Percentiles rank a stretch among this genome's conserved stretches.
phyloP scores from a whole-genome alignment of 2,888 invertebrate genomes.

The Philhelius pedissequus region DNA sequence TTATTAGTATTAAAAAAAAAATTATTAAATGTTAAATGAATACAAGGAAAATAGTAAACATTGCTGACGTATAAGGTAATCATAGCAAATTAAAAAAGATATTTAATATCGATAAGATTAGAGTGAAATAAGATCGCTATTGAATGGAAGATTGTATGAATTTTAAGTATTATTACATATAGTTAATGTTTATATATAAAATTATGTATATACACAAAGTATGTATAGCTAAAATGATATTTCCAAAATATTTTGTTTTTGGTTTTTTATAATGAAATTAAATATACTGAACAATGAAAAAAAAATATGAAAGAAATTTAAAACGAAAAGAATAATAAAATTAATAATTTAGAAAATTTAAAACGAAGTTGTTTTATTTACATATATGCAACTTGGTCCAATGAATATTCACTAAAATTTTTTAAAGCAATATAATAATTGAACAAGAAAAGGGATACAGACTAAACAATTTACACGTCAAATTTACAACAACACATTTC shows the following conservation, averaged over 20 bases:
- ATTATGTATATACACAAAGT: constrained; percentile 8
- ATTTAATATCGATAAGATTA: constrained; percentile 56
- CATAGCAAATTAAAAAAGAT: constrained; percentile 27
- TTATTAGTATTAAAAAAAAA: not conserved
- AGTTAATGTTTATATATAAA: constrained; percentile 59
- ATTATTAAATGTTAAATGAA: constrained; percentile 7
- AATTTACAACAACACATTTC: no score
- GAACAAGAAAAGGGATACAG: no score
- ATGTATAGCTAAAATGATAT: constrained; percentile 51
- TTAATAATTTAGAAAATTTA: constrained; percentile 60
- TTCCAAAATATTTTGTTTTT: constrained; percentile 53
- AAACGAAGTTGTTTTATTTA: not conserved
- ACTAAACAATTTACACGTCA: no score
- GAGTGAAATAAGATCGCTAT: not conserved
- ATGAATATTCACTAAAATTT: no score
- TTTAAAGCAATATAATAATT: no score
- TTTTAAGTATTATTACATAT: constrained; percentile 19
- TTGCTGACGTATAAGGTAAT: constrained; percentile 43
- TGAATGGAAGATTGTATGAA: constrained; percentile 32
- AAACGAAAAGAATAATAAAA: constrained; percentile 40
- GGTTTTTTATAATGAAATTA: constrained; percentile 58
- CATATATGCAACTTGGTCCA: no score
- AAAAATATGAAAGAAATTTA: constrained; percentile 21
- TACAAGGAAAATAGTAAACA: constrained; percentile 17
- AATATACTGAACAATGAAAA: constrained; percentile 50